Evolutionary conservation across 1,140 invertebrate genomes (phyloP).

Genomic region (Sesamia nonagrioides): DNA sequence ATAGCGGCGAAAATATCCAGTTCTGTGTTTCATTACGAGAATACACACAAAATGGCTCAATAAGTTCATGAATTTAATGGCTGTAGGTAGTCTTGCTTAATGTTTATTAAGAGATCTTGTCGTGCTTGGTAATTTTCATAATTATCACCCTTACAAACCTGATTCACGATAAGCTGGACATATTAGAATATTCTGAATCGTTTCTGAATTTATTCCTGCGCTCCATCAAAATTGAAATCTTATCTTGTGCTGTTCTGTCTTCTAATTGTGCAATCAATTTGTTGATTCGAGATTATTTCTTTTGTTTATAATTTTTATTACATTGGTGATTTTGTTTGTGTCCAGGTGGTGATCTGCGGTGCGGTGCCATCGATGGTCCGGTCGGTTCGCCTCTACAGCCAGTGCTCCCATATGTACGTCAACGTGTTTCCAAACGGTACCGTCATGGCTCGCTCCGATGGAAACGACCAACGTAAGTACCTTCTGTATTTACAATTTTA

Average conservation of each 20-base stretch:
- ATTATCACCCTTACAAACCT: constrained; percentile 51
- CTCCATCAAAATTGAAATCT: constrained; percentile 36
- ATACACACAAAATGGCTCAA: constrained; percentile 46
- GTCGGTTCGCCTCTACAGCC: constrained; percentile 90
- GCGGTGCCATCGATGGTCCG: constrained; percentile 91
- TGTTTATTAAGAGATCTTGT: constrained; percentile 55
- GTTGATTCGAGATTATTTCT: constrained; percentile 7
- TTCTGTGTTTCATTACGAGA: constrained; percentile 36
- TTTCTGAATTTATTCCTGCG: constrained; percentile 33
- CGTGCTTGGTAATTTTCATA: constrained; percentile 55
- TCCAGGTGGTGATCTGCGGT: constrained; percentile 91
- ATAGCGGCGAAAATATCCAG: constrained; percentile 43
- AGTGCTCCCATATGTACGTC: constrained; percentile 83
- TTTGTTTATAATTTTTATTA: constrained; percentile 39
- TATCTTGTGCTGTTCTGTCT: constrained; percentile 33
- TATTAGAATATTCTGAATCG: constrained; percentile 40
- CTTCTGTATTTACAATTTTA: constrained; percentile 32
- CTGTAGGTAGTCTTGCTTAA: constrained; percentile 44
- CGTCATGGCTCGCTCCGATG: constrained; percentile 85
- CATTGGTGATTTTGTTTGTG: constrained; percentile 45
- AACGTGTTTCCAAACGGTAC: constrained; percentile 87
- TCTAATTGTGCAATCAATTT: constrained; percentile 41
- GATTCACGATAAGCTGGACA: constrained; percentile 41
- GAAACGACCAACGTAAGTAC: constrained; percentile 87
- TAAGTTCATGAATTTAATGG: constrained; percentile 51